Conservation (phyloP, 2,888 invertebrate species). For the Amphimallon solstitiale region DNA sequence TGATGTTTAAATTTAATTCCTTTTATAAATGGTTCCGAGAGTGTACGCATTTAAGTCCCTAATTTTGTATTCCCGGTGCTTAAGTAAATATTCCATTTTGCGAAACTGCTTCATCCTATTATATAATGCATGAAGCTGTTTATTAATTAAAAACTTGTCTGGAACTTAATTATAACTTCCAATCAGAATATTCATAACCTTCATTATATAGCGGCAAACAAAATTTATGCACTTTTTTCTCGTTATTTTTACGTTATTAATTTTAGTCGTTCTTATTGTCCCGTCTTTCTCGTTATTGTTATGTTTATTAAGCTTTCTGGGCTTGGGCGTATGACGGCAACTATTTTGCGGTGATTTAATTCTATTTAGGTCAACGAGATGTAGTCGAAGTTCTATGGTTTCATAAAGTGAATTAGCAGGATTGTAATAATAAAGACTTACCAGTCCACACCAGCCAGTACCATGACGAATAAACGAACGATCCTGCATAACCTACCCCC, state of each 20-base stretch:
- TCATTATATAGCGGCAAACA: not conserved
- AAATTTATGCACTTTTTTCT: conserved; percentile 14
- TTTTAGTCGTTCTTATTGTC: not conserved
- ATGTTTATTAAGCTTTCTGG: conserved; percentile 3
- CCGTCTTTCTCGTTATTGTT: not conserved
- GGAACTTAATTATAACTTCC: conserved; percentile 32
- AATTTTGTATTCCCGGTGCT: conserved; percentile 14
- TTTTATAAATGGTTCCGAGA: not conserved
- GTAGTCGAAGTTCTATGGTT: not conserved
- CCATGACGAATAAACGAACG: conserved; percentile 12
- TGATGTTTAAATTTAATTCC: not conserved
- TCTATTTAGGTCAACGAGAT: not conserved
- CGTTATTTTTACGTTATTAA: not conserved
- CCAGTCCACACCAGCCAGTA: not conserved
- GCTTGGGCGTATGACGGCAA: not conserved
- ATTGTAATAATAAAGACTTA: conserved; percentile 21
- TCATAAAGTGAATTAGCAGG: conserved; percentile 9
- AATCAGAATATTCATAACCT: conserved; percentile 33
- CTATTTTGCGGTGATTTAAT: not conserved
- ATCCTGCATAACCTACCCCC: conserved; percentile 13
- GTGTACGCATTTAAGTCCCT: conserved; percentile 13
- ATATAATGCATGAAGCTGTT: conserved; percentile 25
- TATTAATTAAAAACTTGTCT: conserved; percentile 29
- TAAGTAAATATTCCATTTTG: conserved; percentile 18
- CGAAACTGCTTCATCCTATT: conserved; percentile 15